A percentile compares a stretch with the other conserved stretches of the same genome.
These are phyloP conservation scores for Ooceraea biroi DNA, from an alignment of 1,140 invertebrate genomes.

Conservation along the genomic window DNA sequence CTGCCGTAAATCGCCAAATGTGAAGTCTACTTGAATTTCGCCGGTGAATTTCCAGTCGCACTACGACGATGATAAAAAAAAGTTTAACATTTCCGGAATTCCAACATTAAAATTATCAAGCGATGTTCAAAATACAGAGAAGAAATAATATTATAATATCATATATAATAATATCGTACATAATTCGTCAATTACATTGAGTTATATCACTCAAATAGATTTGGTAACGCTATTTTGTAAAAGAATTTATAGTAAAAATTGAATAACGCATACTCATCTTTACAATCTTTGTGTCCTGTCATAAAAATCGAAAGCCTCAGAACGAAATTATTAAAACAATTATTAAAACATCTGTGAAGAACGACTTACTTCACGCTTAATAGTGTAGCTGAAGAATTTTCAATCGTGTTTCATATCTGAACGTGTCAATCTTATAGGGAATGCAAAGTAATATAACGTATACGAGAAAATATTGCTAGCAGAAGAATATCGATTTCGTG, in stretches of 20 bases:
- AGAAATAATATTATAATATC: not conserved
- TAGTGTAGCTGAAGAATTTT: not conserved
- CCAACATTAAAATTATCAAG: constrained; percentile 41
- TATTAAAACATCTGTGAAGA: not conserved
- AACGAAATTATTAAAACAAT: not conserved
- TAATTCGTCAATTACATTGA: not conserved
- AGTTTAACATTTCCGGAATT: constrained; percentile 64
- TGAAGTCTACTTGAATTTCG: constrained; percentile 74
- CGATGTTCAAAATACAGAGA: not conserved
- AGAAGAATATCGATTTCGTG: constrained; percentile 36
- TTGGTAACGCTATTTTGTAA: not conserved
- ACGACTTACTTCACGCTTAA: not conserved
- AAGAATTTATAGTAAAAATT: not conserved
- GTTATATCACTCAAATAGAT: not conserved
- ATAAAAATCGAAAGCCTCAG: not conserved
- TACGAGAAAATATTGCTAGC: not conserved
- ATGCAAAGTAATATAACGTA: not conserved
- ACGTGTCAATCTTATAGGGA: not conserved
- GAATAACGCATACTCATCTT: not conserved
- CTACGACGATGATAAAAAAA: constrained; percentile 60
- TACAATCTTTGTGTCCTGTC: not conserved
- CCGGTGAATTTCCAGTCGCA: constrained; percentile 66
- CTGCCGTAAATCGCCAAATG: constrained; percentile 78
- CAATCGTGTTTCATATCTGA: not conserved
- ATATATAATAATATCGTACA: not conserved